These are phyloP conservation scores for Saxicola maurus DNA, from an alignment of 2,797 vertebrate genomes.

Conservation along the genomic window DNA sequence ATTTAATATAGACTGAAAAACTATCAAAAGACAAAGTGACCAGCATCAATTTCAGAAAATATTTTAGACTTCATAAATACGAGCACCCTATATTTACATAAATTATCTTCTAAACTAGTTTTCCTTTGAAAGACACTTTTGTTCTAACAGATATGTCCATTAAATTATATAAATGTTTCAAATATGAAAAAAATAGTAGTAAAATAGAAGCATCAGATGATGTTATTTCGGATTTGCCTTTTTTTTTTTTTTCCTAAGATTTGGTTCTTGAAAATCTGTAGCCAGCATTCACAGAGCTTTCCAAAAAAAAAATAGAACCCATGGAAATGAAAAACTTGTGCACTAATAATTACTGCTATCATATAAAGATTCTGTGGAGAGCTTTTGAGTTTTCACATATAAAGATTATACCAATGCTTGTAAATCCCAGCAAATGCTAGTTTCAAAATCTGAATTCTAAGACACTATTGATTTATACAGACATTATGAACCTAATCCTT, in stretches of 20 bases:
- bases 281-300: conserved; percentile 35
- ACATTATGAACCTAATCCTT: conserved; percentile 18
- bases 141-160: conserved; percentile 53
- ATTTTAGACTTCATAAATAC: conserved; percentile 68
- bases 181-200: conserved; percentile 37
- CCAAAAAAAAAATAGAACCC: background rate
- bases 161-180: conserved; percentile 57
- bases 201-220: conserved; percentile 58
- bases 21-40: conserved; percentile 69
- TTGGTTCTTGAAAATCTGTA: conserved; percentile 46
- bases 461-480: conserved; percentile 24
- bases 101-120: conserved; percentile 63
- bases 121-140: conserved; percentile 50
- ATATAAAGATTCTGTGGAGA: conserved; percentile 25
- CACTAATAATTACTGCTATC: conserved; percentile 31
- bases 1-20: conserved; percentile 66
- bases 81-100: conserved; percentile 68
- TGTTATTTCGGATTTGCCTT: conserved; percentile 50
- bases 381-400: conserved; percentile 22
- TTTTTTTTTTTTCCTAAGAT: conserved; percentile 26
- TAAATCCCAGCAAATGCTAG: conserved; percentile 39
- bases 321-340: conserved; percentile 27
- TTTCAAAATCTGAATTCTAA: conserved; percentile 41
- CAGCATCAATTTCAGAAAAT: conserved; percentile 69
- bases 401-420: conserved; percentile 35